Base-by-base conservation (phyloP, 2,888 invertebrate species). In the Erannis defoliaria region DNA sequence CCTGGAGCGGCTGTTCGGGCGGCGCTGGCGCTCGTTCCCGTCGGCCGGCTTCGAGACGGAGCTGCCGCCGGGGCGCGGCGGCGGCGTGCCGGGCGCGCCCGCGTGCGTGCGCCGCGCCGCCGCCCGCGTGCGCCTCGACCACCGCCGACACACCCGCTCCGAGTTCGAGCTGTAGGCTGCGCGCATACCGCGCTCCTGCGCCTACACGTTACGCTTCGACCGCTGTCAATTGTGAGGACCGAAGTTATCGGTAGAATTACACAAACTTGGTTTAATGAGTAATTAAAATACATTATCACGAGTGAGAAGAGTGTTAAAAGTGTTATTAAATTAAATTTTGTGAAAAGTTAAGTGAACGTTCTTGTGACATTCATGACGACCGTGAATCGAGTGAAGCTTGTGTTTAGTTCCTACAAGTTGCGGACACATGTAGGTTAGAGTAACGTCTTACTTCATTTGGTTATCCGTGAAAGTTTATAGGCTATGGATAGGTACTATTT, bases 1-100 rank as follows among this genome's bases (percentile, higher is more conserved):
- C 93, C 94, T 95, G 94, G 95, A 95, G 94, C 95, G 95, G 92
- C 89, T 95, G 91, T 95, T 95, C 88, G 95, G 94, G 80, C 92
- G 93, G 84, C 93, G 93, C 71, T 94, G 94, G 94, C 91, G 93
- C 75, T 89, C 90, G 71, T 91, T 90, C 75, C 91, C 91, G 73
- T 80, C 89, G 67, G 87, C 85, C 67, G 89, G 89, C 70, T 85
- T 82, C 81, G 90, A 88, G 81, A 67, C 80, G 69, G 89, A 87
- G 76, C 80, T 84, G 71, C 80, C 84, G 68, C 74, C 70, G 66
- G 78, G 77, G 65, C 88, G 71, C 50, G 88, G 88, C 53, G 86
- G 66, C 26, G 23, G n/a, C 21, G 42, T 21, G 26, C 26, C 69
- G 86, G 89, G 56, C 88, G 90, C 90, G 55, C 89, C 67, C 85